Percentiles rank a stretch among this genome's conserved stretches.
phyloP scores from a whole-genome alignment of 2,797 vertebrate species.

The Hephaestus fuliginosus region DNA sequence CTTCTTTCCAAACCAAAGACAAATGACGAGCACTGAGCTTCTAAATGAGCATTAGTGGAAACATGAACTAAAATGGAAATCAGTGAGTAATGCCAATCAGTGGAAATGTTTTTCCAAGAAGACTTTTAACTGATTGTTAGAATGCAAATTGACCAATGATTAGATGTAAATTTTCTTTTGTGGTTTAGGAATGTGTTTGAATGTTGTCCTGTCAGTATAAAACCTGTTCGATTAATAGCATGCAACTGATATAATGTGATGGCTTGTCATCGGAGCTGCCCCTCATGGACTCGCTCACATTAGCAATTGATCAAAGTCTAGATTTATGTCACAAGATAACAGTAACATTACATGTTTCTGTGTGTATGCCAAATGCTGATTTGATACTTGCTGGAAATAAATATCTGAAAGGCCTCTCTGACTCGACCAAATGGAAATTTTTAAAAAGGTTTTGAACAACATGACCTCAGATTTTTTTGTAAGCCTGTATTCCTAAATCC shows the following conservation, averaged over 20 bases:
- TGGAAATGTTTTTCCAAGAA: background rate
- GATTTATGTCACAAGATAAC: slow-evolving; percentile 8
- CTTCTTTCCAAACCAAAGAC: slow-evolving; percentile 21
- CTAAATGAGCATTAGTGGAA: slow-evolving; percentile 18
- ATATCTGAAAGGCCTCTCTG: slow-evolving; percentile 15
- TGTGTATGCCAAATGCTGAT: background rate
- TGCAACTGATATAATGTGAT: background rate
- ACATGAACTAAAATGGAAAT: slow-evolving; percentile 15
- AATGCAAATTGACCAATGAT: background rate
- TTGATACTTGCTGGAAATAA: background rate
- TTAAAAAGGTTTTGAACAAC: background rate
- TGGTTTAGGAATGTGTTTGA: background rate
- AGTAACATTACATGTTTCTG: background rate
- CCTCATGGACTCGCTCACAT: background rate
- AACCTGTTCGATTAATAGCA: background rate
- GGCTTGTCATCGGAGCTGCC: background rate
- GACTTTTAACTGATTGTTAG: slow-evolving; percentile 6
- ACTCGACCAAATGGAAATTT: slow-evolving; percentile 9
- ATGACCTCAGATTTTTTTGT: background rate
- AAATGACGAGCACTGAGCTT: background rate
- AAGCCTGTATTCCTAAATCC: slow-evolving; percentile 14
- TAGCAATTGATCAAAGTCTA: background rate
- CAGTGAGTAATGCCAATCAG: background rate
- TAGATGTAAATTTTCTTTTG: background rate
- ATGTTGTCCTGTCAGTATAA: background rate